Evolutionary conservation across 2,797 vertebrate species (phyloP).

Genomic region (Cyclopterus lumpus): DNA sequence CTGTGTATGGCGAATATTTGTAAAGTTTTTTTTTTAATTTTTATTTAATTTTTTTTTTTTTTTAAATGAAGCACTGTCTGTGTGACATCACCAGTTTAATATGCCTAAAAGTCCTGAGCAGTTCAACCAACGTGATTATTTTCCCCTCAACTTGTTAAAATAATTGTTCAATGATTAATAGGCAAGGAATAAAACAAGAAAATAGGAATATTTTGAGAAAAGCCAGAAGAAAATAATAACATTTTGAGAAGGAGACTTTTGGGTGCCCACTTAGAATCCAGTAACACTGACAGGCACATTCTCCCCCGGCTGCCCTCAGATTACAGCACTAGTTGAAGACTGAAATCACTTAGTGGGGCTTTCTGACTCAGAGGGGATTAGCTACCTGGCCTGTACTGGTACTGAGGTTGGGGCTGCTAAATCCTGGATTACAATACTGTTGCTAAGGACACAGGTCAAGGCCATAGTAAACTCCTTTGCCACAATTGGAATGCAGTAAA

Average conservation of each 20-base stretch:
- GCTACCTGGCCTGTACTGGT: constrained; percentile 38
- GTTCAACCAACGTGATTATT: background rate
- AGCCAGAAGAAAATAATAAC: background rate
- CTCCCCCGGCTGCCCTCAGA: constrained; percentile 24
- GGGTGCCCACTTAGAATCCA: constrained; percentile 10
- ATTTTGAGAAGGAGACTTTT: background rate
- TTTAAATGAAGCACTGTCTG: too few species aligned
- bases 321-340: constrained; percentile 52
- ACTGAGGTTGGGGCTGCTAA: constrained; percentile 32
- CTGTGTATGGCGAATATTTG: background rate
- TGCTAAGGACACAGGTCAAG: constrained; percentile 26
- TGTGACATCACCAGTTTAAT: background rate
- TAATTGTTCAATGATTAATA: background rate
- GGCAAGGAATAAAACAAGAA: background rate
- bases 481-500: constrained; percentile 47
- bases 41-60: too few species aligned
- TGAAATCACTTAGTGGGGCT: constrained; percentile 50
- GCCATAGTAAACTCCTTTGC: constrained; percentile 48
- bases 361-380: constrained; percentile 66
- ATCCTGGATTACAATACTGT: constrained; percentile 33
- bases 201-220: background rate
- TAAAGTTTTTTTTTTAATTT: too few species aligned
- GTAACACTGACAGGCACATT: constrained; percentile 18
- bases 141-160: background rate
- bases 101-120: background rate